Evolutionary conservation across 2,797 vertebrate species (phyloP), one percentile per base, ranked within the genome.

Genomic region (Periparus ater): DNA sequence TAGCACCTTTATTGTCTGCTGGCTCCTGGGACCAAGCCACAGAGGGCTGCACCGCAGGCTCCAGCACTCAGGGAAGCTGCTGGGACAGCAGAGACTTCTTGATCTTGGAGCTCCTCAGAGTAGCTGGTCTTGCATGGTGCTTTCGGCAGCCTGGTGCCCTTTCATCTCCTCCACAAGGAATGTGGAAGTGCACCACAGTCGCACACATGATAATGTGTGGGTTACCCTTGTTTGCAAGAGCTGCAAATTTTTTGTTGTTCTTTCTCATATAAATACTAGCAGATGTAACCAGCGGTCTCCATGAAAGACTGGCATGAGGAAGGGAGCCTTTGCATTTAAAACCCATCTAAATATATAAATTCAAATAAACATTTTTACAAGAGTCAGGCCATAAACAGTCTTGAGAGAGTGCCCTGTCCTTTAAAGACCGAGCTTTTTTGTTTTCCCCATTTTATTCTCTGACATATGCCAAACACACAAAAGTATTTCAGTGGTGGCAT

Each of bases 191-290:
- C 85, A 80, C 95, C 94, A 25, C 91, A 94, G 65, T 22, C 23
- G 32, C 90, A 89, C 71, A 90, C 88, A 87, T 8, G 51, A 86
- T 95, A 91, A 95, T 93, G 88, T 90, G 83, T 74, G 92, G 93
- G 94, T 93, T 95, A 88, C 86, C 93, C 91, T 89, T 51, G 91
- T 96, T 95, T 96, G 96, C 96, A 95, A 96, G 96, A 93, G 50
- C 91, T 96, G 96, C 95, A 96, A 55, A 57, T 95, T 96, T 95
- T 95, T 91, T 96, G 68, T 96, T 94, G 85, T 87, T 95, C 60
- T 93, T 96, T 79, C 95, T 88, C 10, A 1, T 81, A 68, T 96
- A 97, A 97, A 91, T 88, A 63, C 95, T 94, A 95, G 63, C 96
- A 97, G 95, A 95, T 96, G 96, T 93, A 93, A 66, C 78, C 65